Evolutionary conservation across 2,113 vertebrate species (phyloP), one percentile per base, ranked within the genome.

Genomic region (Ailurus styani): DNA sequence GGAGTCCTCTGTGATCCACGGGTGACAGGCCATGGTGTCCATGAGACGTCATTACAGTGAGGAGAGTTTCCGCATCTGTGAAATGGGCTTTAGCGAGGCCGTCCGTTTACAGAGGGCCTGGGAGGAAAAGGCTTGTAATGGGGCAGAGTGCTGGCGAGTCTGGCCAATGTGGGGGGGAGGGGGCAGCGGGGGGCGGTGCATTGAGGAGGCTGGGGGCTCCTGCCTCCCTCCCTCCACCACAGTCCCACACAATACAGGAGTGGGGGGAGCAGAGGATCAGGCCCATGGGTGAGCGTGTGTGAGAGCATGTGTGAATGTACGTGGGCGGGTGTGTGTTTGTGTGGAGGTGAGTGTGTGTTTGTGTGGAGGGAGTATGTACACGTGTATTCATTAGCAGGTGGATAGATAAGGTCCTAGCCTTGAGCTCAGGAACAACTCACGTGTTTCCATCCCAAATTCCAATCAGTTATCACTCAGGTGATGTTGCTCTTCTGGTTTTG

Each of bases 1-100:
- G 27, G 72, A 90, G 72, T 62, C 27, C 54, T 90, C 57, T 72
- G 84, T 72, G 90, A 57, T 31, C 78, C 79, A 6, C 78, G 93
- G 90, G 75, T 40, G 79, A 91, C 96, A 97, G 92, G 87, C 73
- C 52, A 13, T 79, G n/a, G n/a, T 72, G 9, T 57, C 66, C 42
- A 0, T 13, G 72, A 62, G 4, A 83, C 54, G 83, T 95, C 87
- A 90, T 96, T 34, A 72, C 20, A 2, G 7, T 14, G 60, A 90
- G 42, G n/a, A 62, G 55, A 60, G 72, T 91, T 62, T 96, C 60
- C 40, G 50, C 68, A 52, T 84, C 96, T 94, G 90, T 75, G 75
- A 92, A 96, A 93, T 77, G 92, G 96, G 68, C 52, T 23, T 55
- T 78, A 45, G 90, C 45, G 87, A 97, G 82, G 29, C 47, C 23